These are phyloP conservation scores for Phytoseiulus persimilis DNA, from an alignment of 2,888 invertebrate species.

Conservation along the genomic window DNA sequence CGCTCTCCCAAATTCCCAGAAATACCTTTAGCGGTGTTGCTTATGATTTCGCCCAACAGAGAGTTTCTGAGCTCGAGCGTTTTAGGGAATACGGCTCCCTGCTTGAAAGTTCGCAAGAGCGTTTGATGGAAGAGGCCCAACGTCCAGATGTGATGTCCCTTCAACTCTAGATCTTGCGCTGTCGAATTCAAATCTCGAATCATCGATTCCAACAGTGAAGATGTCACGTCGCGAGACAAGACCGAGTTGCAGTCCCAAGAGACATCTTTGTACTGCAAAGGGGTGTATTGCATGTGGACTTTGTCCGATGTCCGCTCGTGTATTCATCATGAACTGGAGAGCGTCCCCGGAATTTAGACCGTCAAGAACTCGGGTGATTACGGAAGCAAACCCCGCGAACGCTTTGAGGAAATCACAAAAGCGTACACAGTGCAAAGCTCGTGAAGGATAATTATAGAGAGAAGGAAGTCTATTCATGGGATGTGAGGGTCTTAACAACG, in stretches of 20 bases:
- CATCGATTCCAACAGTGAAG: constrained; percentile 15
- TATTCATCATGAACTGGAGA: no score
- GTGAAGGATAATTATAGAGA: no score
- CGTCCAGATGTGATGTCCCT: constrained; percentile 27
- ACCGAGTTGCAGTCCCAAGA: background rate
- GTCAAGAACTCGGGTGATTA: no score
- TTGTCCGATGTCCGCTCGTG: no score
- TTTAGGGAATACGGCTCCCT: background rate
- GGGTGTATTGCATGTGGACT: background rate
- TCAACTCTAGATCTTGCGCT: background rate
- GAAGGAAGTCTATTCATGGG: no score
- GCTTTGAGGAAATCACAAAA: no score
- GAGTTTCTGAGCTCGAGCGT: background rate
- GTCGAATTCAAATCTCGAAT: constrained; percentile 22
- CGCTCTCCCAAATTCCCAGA: background rate
- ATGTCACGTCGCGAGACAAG: constrained; percentile 14
- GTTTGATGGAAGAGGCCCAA: constrained; percentile 24
- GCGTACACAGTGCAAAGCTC: no score
- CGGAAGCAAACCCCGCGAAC: no score
- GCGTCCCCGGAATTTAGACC: no score
- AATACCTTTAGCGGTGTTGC: background rate
- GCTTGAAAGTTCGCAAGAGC: background rate
- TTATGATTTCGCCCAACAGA: background rate
- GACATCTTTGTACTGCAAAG: background rate
- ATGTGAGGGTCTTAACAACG: no score